Base-by-base conservation (phyloP, 2,888 invertebrate species). In the Argyresthia goedartella region DNA sequence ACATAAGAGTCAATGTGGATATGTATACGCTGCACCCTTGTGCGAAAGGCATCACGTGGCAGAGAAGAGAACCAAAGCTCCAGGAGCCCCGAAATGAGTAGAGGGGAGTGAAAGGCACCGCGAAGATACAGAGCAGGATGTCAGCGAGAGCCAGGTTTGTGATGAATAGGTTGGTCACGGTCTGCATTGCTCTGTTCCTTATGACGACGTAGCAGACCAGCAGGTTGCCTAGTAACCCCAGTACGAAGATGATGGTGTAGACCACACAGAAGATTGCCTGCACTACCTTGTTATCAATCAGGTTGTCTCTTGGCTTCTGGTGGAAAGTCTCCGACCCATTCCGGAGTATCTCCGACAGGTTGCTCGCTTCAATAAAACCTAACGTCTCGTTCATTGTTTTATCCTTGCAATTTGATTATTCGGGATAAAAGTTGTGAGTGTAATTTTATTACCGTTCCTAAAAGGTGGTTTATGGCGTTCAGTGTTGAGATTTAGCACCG, bases 11-110 rank as follows among this genome's bases (percentile, higher is more conserved):
- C 64, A 99, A 88, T 0, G 98, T 98, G 56, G 97, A 97, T 69
- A 99, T 97, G 89, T 98, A 99, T 60, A 99, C 97, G 73, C 96
- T 96, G 66, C 96, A 95, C 52, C 97, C 98, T 78, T 96, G 96
- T 54, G 96, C 94, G 78, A 95, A 96, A 52, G 98, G 94, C 56
- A 98, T 95, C 64, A 98, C 86, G 75, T 98, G 97, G 71, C 99
- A 99, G 56, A 98, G 88, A 0, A 92, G 88, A 25, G 91, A 89
- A 0, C 99, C 99, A 84, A 98, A 98, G 46, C 95, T 91, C 99
- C 99, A 99, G 49, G 93, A 90, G 4, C 92, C 94, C 60, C 96
- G 89, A 69, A 98, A 98, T 0, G 96, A 95, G 73, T 98, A 97
- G 0, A 98, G 85, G 0, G 99, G 98, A 0, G 99, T 99, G 67